Evolutionary conservation across 2,888 invertebrate genomes (phyloP), one percentile per base, ranked within the genome.

Genomic region (Caenorhabditis becei): DNA sequence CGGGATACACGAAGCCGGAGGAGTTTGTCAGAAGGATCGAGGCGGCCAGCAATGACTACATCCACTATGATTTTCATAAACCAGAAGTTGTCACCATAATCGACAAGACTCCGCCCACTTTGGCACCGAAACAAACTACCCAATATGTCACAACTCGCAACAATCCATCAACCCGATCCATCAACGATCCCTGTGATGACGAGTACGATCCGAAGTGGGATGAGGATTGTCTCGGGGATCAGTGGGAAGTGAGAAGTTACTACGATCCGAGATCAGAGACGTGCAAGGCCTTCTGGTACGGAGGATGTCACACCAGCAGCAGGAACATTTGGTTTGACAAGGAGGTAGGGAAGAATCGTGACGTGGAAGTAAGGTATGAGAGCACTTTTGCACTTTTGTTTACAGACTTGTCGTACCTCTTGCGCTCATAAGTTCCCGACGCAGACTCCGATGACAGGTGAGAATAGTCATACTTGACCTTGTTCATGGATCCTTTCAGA

Each of bases 241-340:
- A 79, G 16, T 85, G 85, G 85, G 69, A 58, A 26, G 70, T 79
- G 23, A 61, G 85, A 72, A 74, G 74, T 49, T 74, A 84, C 54
- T 81, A 65, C 35, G 77, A 83, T 24, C 2, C 49, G 8, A 80
- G 71, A 24, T 65, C 72, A 0, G 58, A 61, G 16, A 16, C 61
- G 4, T 85, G 84, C 41, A 85, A 85, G 35, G 61, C 72, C 28
- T 87, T 88, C 67, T 87, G 84, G 85, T 88, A 84, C 63, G 88
- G 87, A 41, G 87, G 87, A 54, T 88, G 88, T 59, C 69, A 69
- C 4, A 82, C 85, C 14, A 77, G 74, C 20, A 83, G 83, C 24
- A 58, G 84, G 18, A 88, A 88, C 61, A 77, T 87, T 4, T 85
- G 84, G 84, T 80, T 77, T 56, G 83, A 85, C 49, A 77, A 77